A percentile compares a stretch with the other conserved stretches of the same genome.
phyloP scores from a whole-genome alignment of 1,140 invertebrate genomes.

The Cyphomyrmex costatus region DNA sequence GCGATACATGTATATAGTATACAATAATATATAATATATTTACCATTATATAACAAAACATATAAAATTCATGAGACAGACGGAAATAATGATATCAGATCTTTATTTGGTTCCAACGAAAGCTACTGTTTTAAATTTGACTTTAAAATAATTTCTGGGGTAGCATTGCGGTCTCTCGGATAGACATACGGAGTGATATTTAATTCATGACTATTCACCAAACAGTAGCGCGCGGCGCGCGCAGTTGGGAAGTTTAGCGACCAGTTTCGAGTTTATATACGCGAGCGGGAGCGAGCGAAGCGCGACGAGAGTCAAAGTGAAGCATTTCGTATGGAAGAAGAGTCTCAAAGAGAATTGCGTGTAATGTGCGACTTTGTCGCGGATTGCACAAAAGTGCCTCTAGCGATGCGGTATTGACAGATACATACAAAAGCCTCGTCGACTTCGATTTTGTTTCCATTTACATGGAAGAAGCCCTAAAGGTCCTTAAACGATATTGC shows the following conservation, averaged over 20 bases:
- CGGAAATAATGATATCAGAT: constrained; percentile 46
- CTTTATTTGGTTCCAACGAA: constrained; percentile 6
- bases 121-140: constrained; percentile 44
- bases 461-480: neutral
- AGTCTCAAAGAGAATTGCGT: constrained; percentile 71
- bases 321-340: constrained; percentile 62
- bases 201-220: constrained; percentile 66
- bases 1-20: too few species aligned
- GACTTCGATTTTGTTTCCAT: constrained; percentile 36
- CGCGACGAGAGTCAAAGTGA: constrained; percentile 61
- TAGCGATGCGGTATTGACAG: constrained; percentile 65
- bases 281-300: constrained; percentile 50
- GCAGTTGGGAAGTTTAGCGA: constrained; percentile 62
- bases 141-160: constrained; percentile 60
- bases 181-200: constrained; percentile 63
- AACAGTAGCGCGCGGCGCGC: constrained; percentile 32
- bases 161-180: constrained; percentile 49
- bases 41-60: neutral
- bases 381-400: constrained; percentile 71
- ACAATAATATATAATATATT: too few species aligned
- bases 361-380: constrained; percentile 71
- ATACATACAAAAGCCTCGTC: neutral
- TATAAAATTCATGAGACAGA: constrained; percentile 33
- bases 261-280: constrained; percentile 64
- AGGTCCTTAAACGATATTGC: neutral